Base-by-base conservation (phyloP, 2,797 vertebrate species). In the Mormyrus proboscirostris region DNA sequence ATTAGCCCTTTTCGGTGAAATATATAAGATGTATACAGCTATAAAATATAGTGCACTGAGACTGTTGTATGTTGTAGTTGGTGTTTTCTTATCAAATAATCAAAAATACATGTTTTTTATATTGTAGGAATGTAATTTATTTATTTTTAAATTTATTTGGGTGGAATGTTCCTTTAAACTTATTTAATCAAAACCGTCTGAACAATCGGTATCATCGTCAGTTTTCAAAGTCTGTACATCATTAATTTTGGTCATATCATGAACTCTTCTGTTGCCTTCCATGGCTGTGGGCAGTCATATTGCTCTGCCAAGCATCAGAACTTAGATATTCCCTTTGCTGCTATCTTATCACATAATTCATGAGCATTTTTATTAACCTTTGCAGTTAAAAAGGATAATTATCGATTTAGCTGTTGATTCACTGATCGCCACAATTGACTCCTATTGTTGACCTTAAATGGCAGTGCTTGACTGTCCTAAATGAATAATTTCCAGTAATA, bases 401-500 rank as follows among this genome's bases (percentile, higher is more conserved):
- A 47, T 41, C 41, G 76, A 47, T 79, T 59, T 47, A 79, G 76
- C 8, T 73, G 65, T 38, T 73, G 65, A 38, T 47, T 79, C 38
- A 79, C 19, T 44, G 33, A 47, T 47, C 76, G 19, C 16, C 38
- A 79, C 76, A 79, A 19, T 79, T 41, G 73, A 44, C 73, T 79
- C 73, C 65, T 44, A 29, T 79, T 79, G 38, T 41, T 79, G 38
- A 47, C 76, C 76, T 47, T 44, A 41, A 79, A 47, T 79, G 41
- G 38, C 41, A 41, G 41, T 38, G 76, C 5, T 44, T 79, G 76
- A 41, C 38, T 79, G 76, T 79, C 16, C 50, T 86, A 51, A 86
- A 86, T 55, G 47, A 86, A 22, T 53, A 50, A 86, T 53, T 53
- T 86, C 83, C 25, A 51, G 83, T 86, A 86, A 50, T 84, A 84